Evolutionary conservation across 2,888 invertebrate genomes (phyloP).

Genomic region (Spicauda simplicius): DNA sequence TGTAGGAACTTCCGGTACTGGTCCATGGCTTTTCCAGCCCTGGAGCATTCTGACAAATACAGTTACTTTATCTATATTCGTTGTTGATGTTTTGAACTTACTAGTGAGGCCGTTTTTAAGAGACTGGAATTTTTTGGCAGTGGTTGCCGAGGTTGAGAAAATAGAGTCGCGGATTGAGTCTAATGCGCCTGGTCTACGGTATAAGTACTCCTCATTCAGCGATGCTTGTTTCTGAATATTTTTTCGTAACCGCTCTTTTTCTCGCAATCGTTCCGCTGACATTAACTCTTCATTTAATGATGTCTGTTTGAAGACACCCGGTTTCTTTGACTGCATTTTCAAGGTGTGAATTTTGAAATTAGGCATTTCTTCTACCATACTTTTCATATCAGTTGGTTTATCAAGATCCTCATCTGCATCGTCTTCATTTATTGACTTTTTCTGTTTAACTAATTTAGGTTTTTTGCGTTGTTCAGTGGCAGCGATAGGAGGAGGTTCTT

Average conservation of each 20-base stretch:
- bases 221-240: constrained; percentile 96
- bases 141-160: constrained; percentile 88
- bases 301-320: constrained; percentile 91
- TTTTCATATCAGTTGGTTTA: constrained; percentile 89
- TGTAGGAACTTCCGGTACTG: constrained; percentile 74
- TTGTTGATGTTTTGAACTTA: constrained; percentile 92
- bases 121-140: constrained; percentile 90
- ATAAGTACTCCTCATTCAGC: constrained; percentile 93
- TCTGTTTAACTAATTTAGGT: constrained; percentile 93
- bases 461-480: constrained; percentile 84
- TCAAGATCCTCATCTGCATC: constrained; percentile 87
- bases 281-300: constrained; percentile 95
- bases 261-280: constrained; percentile 93
- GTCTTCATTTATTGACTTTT: constrained; percentile 92
- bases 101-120: constrained; percentile 93
- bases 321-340: constrained; percentile 76
- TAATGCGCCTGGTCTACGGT: constrained; percentile 86
- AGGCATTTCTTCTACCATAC: constrained; percentile 86
- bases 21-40: constrained; percentile 89
- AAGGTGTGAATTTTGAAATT: constrained; percentile 86
- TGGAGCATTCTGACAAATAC: constrained; percentile 94
- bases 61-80: constrained; percentile 93
- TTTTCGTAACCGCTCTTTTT: constrained; percentile 92
- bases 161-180: constrained; percentile 90
- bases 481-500: constrained; percentile 60